Evolutionary conservation across 2,113 vertebrate genomes (phyloP).

Genomic region (Drymodes brunneopygia): DNA sequence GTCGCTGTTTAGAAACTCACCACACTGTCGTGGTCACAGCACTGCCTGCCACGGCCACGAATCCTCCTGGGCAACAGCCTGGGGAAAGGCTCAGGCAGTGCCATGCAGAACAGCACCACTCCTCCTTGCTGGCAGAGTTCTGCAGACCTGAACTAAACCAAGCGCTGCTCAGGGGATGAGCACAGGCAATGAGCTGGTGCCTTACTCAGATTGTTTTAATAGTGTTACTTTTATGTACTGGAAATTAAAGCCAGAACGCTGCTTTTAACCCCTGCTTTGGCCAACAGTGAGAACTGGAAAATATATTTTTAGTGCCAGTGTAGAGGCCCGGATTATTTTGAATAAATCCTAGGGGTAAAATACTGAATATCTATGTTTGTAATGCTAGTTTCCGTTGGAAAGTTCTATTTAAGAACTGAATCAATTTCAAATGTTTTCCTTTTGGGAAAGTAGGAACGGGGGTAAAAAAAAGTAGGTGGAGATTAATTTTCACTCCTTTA

Average conservation of each 20-base stretch:
- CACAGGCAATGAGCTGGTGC: neutral
- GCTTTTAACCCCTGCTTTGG: slow-evolving; percentile 57
- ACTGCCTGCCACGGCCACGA: neutral
- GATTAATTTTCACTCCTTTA: slow-evolving; percentile 30
- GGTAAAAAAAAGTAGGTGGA: slow-evolving; percentile 14
- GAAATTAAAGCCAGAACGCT: slow-evolving; percentile 15
- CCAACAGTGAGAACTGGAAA: slow-evolving; percentile 37
- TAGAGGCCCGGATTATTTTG: neutral
- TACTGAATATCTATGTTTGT: slow-evolving; percentile 61
- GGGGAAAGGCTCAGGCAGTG: neutral
- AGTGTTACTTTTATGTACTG: slow-evolving; percentile 29
- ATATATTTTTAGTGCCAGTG: slow-evolving; percentile 37
- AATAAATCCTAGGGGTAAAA: slow-evolving; percentile 64
- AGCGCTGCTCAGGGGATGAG: neutral
- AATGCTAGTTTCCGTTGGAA: slow-evolving; percentile 61
- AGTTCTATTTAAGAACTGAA: slow-evolving; percentile 64
- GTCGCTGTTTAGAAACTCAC: neutral
- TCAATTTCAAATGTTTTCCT: slow-evolving; percentile 59
- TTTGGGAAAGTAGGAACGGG: neutral
- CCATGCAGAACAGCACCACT: rapidly evolving
- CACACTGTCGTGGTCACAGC: neutral
- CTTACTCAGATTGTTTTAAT: slow-evolving; percentile 20
- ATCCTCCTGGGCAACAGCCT: rapidly evolving
- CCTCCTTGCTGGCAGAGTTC: neutral
- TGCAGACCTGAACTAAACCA: neutral